Evolutionary conservation across 2,888 invertebrate genomes (phyloP).

Genomic region (Meganola albula): DNA sequence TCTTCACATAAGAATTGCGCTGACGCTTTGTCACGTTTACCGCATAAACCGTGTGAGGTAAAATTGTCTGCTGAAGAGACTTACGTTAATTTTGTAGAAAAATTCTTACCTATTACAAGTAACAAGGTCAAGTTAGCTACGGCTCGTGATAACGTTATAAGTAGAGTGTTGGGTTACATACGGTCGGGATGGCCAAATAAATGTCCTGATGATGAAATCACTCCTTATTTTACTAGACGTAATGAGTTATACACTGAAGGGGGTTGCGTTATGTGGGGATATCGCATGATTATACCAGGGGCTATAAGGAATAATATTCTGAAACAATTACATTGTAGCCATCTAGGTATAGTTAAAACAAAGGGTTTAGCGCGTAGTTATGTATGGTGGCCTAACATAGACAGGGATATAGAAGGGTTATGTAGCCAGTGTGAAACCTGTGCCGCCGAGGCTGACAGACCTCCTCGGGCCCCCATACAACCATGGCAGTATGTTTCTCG

Average conservation of each 20-base stretch:
- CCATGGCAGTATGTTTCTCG: not conserved
- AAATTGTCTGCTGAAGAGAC: too few species aligned
- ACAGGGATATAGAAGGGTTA: not conserved
- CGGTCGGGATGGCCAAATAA: not conserved
- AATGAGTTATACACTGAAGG: constrained; percentile 10
- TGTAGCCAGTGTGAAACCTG: constrained; percentile 2
- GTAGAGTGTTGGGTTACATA: not conserved
- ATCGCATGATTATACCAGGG: constrained; percentile 4
- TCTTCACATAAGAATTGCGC: not conserved
- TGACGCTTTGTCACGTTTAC: too few species aligned
- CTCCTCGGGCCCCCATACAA: not conserved
- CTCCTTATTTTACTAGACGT: constrained; percentile 5
- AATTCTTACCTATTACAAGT: not conserved
- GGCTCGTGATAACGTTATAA: not conserved
- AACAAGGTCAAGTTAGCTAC: too few species aligned
- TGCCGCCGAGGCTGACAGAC: not conserved
- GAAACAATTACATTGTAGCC: constrained; percentile 14
- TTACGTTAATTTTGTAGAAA: not conserved
- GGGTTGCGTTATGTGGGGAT: constrained; percentile 16
- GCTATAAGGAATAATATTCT: constrained; percentile 8
- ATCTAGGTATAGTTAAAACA: constrained; percentile 17
- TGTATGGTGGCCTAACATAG: constrained; percentile 5
- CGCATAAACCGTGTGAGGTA: too few species aligned
- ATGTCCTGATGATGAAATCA: too few species aligned
- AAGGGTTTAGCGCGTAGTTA: constrained; percentile 1